phyloP scores from a whole-genome alignment of 1,140 invertebrate species.

The Dreissena polymorpha region DNA sequence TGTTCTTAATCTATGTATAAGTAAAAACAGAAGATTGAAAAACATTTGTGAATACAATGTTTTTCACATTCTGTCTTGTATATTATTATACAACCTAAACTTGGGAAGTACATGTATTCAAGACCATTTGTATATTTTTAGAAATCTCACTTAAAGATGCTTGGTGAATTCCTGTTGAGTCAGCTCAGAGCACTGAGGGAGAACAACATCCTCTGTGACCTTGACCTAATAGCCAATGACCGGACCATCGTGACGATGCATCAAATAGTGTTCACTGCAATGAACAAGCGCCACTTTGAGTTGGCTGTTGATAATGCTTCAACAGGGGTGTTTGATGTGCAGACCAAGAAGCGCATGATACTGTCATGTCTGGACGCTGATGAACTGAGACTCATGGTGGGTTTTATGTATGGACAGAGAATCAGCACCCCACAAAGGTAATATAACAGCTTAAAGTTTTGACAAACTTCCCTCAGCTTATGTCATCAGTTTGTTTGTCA shows the following conservation, averaged over 20 bases:
- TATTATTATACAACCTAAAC: too few species aligned
- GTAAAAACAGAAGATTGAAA: too few species aligned
- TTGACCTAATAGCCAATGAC: constrained; percentile 37
- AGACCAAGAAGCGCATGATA: constrained; percentile 14
- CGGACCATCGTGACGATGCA: constrained; percentile 6
- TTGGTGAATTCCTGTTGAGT: not conserved
- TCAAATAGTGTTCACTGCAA: constrained; percentile 21
- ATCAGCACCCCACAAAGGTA: not conserved
- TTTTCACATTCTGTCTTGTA: too few species aligned
- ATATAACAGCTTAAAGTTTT: too few species aligned
- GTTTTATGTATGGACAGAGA: constrained; percentile 31
- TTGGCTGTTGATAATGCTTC: not conserved
- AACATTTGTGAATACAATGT: too few species aligned
- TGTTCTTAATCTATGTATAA: too few species aligned
- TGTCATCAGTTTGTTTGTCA: too few species aligned
- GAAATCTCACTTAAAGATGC: constrained; percentile 2
- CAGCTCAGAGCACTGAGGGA: constrained; percentile 18
- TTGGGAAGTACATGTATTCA: too few species aligned
- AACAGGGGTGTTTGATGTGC: not conserved
- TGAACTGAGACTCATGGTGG: constrained; percentile 22
- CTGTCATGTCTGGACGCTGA: not conserved
- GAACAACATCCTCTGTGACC: constrained; percentile 31
- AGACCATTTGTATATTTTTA: too few species aligned
- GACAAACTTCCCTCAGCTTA: too few species aligned
- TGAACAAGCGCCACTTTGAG: constrained; percentile 25